Evolutionary conservation across 2,113 vertebrate genomes (phyloP).

Genomic region (Gadus chalcogrammus): DNA sequence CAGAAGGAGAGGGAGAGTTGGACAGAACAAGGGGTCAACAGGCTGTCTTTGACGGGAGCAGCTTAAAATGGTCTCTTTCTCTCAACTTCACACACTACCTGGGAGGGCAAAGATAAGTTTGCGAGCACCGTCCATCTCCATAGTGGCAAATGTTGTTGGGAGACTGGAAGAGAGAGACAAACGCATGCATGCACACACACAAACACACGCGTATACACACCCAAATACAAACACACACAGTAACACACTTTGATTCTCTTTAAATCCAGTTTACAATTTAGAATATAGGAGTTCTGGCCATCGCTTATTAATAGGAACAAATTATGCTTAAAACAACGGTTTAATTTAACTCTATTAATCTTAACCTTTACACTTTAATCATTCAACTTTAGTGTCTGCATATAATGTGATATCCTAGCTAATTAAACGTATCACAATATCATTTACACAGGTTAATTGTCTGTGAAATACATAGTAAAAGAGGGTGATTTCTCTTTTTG

Average conservation of each 20-base stretch:
- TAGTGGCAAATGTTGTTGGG: slow-evolving; percentile 97
- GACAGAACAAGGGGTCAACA: slow-evolving; percentile 53
- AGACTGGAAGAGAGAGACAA: slow-evolving; percentile 70
- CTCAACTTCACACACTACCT: slow-evolving; percentile 87
- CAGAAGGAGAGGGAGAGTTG: slow-evolving; percentile 5
- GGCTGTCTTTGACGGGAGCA: slow-evolving; percentile 37
- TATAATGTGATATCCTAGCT: background rate
- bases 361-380: background rate
- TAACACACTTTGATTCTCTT: too few species aligned
- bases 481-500: too few species aligned
- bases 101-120: slow-evolving; percentile 99
- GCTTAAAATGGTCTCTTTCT: slow-evolving; percentile 61
- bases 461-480: too few species aligned
- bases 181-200: too few species aligned
- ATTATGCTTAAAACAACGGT: too few species aligned
- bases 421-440: background rate
- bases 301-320: too few species aligned
- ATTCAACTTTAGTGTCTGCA: background rate
- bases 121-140: slow-evolving; percentile 96
- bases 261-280: too few species aligned
- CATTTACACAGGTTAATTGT: too few species aligned
- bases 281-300: too few species aligned
- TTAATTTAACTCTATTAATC: background rate
- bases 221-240: too few species aligned
- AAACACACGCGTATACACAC: too few species aligned